phyloP scores from a whole-genome alignment of 2,888 invertebrate species.

The Cistogaster globosa region DNA sequence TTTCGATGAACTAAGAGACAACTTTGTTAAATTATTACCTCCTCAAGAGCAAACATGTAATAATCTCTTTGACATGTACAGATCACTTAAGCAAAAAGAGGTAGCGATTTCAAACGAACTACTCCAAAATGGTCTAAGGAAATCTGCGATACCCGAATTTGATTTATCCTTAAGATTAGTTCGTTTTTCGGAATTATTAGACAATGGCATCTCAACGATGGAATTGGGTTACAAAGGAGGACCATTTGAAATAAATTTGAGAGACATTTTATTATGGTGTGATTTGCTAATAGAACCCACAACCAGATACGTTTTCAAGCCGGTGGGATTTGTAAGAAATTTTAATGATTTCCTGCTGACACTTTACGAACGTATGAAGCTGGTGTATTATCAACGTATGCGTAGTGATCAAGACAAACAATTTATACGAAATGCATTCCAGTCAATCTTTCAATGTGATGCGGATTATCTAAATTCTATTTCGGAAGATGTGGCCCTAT shows the following conservation, averaged over 20 bases:
- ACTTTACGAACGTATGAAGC: slow-evolving; percentile 85
- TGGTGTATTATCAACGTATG: slow-evolving; percentile 95
- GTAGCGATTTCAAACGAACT: neutral
- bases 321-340: slow-evolving; percentile 68
- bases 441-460: slow-evolving; percentile 83
- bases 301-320: slow-evolving; percentile 77
- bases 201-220: slow-evolving; percentile 86
- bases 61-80: slow-evolving; percentile 75
- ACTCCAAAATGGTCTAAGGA: neutral
- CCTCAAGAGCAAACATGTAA: slow-evolving; percentile 13
- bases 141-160: slow-evolving; percentile 77
- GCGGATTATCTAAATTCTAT: slow-evolving; percentile 79
- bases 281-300: slow-evolving; percentile 85
- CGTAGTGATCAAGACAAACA: slow-evolving; percentile 89
- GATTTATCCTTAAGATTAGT: slow-evolving; percentile 89
- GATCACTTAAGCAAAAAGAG: slow-evolving; percentile 32
- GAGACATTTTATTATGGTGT: slow-evolving; percentile 97
- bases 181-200: slow-evolving; percentile 89
- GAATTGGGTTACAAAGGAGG: slow-evolving; percentile 92
- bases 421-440: slow-evolving; percentile 85
- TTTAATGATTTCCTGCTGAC: slow-evolving; percentile 78
- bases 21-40: slow-evolving; percentile 74
- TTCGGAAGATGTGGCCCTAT: slow-evolving; percentile 85
- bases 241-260: slow-evolving; percentile 98
- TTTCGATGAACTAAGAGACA: slow-evolving; percentile 75